Conservation (phyloP, 2,888 invertebrate genomes). For the Willowsia nigromaculata region DNA sequence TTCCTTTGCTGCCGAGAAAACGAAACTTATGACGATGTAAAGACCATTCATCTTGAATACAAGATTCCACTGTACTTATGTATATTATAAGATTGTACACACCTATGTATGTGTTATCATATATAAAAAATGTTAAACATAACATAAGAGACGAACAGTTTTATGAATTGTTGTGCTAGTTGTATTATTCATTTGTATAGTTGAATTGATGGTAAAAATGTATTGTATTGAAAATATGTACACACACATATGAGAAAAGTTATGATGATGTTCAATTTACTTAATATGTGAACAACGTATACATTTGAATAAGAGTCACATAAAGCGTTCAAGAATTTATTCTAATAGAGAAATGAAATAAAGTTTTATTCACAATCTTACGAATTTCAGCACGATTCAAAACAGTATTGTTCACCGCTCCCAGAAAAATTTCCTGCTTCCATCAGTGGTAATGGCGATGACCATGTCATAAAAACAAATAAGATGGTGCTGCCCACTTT, state of each 20-base stretch:
- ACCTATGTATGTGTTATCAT: too few relatives aligned
- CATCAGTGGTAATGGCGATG: conserved; percentile 17
- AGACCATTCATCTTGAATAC: neutral
- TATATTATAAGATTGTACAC: neutral
- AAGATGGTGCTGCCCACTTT: conserved; percentile 3
- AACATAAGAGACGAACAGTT: neutral
- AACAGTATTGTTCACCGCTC: neutral
- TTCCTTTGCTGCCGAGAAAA: neutral
- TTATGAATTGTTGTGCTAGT: neutral
- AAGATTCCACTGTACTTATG: neutral
- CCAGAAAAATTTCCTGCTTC: neutral
- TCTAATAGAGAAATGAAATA: conserved; percentile 43
- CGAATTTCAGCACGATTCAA: neutral
- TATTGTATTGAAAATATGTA: neutral
- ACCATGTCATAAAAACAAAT: conserved; percentile 17
- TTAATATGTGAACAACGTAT: neutral
- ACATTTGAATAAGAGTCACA: neutral
- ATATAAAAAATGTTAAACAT: neutral
- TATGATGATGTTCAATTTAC: neutral
- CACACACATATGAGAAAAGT: neutral
- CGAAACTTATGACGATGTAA: neutral
- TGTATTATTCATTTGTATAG: neutral
- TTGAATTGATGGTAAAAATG: neutral
- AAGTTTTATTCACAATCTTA: conserved; percentile 28
- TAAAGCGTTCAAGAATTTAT: conserved; percentile 16